Evolutionary conservation across 2,113 vertebrate genomes (phyloP).

Genomic region (Hyaena hyaena): DNA sequence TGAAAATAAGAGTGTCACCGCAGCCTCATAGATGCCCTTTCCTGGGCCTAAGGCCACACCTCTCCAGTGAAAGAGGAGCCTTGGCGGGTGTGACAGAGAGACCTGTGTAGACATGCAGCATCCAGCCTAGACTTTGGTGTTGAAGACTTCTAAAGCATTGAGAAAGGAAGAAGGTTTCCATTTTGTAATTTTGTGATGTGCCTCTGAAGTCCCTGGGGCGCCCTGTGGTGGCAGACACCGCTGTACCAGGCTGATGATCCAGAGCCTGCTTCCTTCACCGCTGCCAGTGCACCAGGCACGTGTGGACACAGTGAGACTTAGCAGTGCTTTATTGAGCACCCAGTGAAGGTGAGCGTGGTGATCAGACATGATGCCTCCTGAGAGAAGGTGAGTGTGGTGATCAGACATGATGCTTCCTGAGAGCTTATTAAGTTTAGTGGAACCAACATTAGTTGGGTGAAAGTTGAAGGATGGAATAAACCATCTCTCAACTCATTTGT

Average conservation of each 20-base stretch:
- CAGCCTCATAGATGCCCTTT: not conserved
- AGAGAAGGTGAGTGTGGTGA: not conserved
- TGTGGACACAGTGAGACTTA: not conserved
- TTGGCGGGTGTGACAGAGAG: not conserved
- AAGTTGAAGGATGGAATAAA: not conserved
- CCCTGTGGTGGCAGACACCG: accelerated
- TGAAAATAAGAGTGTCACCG: not conserved
- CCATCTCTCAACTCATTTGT: not conserved
- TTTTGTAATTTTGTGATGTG: not conserved
- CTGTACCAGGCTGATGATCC: accelerated
- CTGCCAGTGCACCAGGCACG: not conserved
- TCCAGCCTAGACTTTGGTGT: not conserved
- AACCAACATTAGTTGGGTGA: not conserved
- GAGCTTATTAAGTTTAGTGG: not conserved
- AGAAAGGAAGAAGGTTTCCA: not conserved
- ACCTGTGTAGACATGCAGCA: too few relatives aligned
- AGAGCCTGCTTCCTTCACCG: not conserved
- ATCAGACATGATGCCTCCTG: not conserved
- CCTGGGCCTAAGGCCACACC: accelerated
- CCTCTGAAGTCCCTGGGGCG: not conserved
- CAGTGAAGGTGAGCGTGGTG: not conserved
- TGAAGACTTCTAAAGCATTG: not conserved
- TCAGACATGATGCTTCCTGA: not conserved
- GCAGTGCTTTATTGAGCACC: not conserved
- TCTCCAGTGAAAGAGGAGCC: not conserved